These are phyloP conservation scores for Aphrophora alni DNA, from an alignment of 2,888 invertebrate species.

Conservation along the genomic window DNA sequence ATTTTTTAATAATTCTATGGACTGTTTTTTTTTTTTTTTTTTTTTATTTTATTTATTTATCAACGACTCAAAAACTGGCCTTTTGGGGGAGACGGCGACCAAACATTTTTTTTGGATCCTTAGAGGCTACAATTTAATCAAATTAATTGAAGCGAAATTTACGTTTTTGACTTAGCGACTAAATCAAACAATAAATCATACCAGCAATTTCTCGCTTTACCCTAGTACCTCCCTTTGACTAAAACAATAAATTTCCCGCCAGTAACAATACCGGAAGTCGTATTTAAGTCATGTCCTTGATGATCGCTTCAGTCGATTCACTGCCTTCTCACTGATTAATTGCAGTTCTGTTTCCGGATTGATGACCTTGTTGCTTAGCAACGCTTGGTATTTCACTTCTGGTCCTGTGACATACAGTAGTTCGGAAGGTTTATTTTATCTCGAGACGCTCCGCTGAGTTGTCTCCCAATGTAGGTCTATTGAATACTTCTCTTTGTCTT, in stretches of 20 bases:
- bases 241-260: not conserved
- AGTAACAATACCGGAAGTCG: not conserved
- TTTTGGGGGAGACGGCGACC: too few relatives aligned
- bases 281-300: not conserved
- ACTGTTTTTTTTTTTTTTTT: too few relatives aligned
- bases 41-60: too few relatives aligned
- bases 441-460: not conserved
- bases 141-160: too few relatives aligned
- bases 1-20: too few relatives aligned
- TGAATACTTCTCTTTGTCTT: too few relatives aligned
- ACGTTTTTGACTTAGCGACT: too few relatives aligned
- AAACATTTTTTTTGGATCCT: too few relatives aligned
- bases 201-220: not conserved
- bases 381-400: not conserved
- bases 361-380: slow-evolving; percentile 2
- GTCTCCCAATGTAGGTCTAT: not conserved
- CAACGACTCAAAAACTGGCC: too few relatives aligned
- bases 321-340: not conserved
- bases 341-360: not conserved
- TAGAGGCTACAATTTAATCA: too few relatives aligned
- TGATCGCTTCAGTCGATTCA: not conserved
- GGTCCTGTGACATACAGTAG: not conserved
- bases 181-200: not conserved
- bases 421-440: not conserved
- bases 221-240: not conserved